Evolutionary conservation across 1,140 invertebrate species (phyloP).

Genomic region (Bombus impatiens): DNA sequence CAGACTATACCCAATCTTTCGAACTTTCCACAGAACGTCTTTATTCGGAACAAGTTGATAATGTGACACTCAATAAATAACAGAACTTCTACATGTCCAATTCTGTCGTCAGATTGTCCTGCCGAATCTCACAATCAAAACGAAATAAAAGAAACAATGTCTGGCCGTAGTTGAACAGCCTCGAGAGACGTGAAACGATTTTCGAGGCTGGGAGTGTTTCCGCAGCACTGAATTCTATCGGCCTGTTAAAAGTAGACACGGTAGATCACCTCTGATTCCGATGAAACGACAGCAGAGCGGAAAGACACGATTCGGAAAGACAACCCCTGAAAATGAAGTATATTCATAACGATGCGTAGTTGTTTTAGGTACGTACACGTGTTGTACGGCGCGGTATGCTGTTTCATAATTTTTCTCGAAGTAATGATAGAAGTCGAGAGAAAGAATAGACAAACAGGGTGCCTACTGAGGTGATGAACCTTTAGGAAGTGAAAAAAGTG

Average conservation of each 20-base stretch:
- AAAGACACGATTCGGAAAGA: slow-evolving; percentile 70
- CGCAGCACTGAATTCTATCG: not conserved
- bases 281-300: not conserved
- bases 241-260: not conserved
- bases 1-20: slow-evolving; percentile 75
- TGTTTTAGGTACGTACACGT: slow-evolving; percentile 79
- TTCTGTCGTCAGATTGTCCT: slow-evolving; percentile 73
- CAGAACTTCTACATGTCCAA: slow-evolving; percentile 81
- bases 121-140: slow-evolving; percentile 62
- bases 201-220: not conserved
- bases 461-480: slow-evolving; percentile 62
- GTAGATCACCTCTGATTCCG: not conserved
- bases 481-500: slow-evolving; percentile 20
- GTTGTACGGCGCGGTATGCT: slow-evolving; percentile 75
- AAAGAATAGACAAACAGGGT: slow-evolving; percentile 67
- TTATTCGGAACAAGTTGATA: slow-evolving; percentile 80
- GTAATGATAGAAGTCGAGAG: slow-evolving; percentile 55
- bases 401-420: slow-evolving; percentile 56
- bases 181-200: not conserved
- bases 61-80: slow-evolving; percentile 82
- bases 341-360: slow-evolving; percentile 80
- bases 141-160: slow-evolving; percentile 18
- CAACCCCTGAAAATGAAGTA: slow-evolving; percentile 73
- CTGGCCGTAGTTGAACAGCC: not conserved
- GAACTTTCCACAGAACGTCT: slow-evolving; percentile 79